These are phyloP conservation scores for Drosophila novamexicana DNA, from an alignment of 1,140 invertebrate genomes.

Conservation along the genomic window DNA sequence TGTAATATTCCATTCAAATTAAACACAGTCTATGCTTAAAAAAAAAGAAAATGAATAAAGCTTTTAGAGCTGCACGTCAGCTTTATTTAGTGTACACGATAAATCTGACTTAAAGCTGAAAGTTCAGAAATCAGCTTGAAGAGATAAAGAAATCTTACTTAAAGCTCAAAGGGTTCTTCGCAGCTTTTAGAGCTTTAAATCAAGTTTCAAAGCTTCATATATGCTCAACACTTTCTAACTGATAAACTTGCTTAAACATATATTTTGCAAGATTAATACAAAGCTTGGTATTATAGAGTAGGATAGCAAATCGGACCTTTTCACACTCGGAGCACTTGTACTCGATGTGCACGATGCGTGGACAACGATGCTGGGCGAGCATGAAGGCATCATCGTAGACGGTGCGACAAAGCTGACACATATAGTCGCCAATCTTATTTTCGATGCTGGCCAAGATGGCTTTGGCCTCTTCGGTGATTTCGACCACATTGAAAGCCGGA, in stretches of 20 bases:
- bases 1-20: no score
- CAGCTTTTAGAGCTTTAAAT: no score
- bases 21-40: no score
- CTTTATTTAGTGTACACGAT: no score
- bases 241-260: background rate
- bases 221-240: background rate
- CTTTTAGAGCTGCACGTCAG: no score
- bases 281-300: background rate
- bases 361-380: conserved; percentile 97
- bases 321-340: conserved; percentile 99
- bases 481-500: conserved; percentile 97
- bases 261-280: no score
- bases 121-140: no score
- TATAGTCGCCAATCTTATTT: conserved; percentile 97
- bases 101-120: no score
- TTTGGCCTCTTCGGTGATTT: conserved; percentile 97
- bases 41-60: no score
- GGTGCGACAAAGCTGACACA: conserved; percentile 96
- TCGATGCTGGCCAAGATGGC: conserved; percentile 97
- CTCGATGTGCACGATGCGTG: conserved; percentile 98
- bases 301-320: conserved; percentile 86
- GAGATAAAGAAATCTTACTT: no score
- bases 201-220: background rate
- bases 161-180: no score
- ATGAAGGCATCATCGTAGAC: conserved; percentile 98